Percentiles rank a stretch among this genome's conserved stretches.
These are phyloP conservation scores for Athalia rosae DNA, from an alignment of 2,888 invertebrate genomes.

Conservation along the genomic window DNA sequence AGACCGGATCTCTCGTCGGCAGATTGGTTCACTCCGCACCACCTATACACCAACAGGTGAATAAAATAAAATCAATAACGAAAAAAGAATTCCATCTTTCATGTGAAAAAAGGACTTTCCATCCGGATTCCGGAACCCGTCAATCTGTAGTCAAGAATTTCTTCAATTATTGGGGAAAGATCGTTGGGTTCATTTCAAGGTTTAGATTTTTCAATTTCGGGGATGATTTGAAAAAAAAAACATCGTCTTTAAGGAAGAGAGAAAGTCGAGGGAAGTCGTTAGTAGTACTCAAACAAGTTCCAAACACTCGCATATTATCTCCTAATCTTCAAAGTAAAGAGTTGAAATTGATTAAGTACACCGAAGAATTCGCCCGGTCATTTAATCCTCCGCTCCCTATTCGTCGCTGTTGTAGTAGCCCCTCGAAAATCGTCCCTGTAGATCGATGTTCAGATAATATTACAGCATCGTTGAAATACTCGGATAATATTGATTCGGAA, in stretches of 20 bases:
- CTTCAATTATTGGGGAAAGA: not conserved
- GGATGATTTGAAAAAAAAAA: no score
- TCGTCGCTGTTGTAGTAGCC: no score
- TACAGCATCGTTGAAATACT: not conserved
- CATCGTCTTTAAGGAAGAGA: not conserved
- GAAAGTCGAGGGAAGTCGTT: not conserved
- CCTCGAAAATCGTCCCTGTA: not conserved
- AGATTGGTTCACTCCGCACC: constrained; percentile 79
- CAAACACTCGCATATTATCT: not conserved
- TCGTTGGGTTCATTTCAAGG: not conserved
- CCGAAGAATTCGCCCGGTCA: no score
- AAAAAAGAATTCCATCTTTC: not conserved
- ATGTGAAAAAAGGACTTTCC: not conserved
- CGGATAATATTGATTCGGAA: not conserved
- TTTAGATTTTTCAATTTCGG: no score
- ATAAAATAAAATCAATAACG: constrained; percentile 1
- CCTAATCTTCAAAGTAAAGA: no score
- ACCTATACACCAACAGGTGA: constrained; percentile 70
- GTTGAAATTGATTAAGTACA: no score
- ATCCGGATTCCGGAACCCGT: not conserved
- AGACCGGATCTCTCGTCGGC: constrained; percentile 77
- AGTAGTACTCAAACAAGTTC: not conserved
- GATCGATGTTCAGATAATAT: not conserved
- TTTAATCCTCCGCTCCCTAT: no score
- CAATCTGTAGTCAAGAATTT: not conserved